phyloP scores from a whole-genome alignment of 2,113 vertebrate species.

The Plectropomus leopardus region DNA sequence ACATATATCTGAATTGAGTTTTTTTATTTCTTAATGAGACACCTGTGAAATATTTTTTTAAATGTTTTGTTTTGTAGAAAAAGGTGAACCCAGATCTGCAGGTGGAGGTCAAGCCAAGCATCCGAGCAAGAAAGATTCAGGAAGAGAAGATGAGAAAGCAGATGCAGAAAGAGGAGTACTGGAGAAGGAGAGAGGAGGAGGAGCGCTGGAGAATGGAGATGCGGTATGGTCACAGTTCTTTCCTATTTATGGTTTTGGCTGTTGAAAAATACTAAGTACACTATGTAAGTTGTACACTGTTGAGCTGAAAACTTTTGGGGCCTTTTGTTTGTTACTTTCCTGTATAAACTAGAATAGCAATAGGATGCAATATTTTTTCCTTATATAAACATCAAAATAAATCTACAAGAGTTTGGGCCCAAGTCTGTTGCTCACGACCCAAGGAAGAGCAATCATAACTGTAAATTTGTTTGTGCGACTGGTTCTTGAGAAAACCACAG shows the following conservation, averaged over 20 bases:
- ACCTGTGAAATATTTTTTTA: not conserved
- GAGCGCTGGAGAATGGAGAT: slow-evolving; percentile 99
- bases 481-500: too few species aligned
- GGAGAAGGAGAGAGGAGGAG: slow-evolving; percentile 96
- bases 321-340: too few species aligned
- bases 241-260: not conserved
- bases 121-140: slow-evolving; percentile 96
- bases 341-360: too few species aligned
- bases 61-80: slow-evolving; percentile 85
- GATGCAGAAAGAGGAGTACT: slow-evolving; percentile 99
- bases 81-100: slow-evolving; percentile 99
- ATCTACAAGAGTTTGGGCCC: too few species aligned
- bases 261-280: too few species aligned
- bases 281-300: too few species aligned
- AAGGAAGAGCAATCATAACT: too few species aligned
- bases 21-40: not conserved
- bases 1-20: not conserved
- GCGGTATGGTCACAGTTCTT: slow-evolving; percentile 84
- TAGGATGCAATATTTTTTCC: too few species aligned
- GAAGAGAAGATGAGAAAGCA: slow-evolving; percentile 99
- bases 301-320: too few species aligned
- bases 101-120: slow-evolving; percentile 98
- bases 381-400: too few species aligned
- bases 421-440: too few species aligned
- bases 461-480: too few species aligned